Evolutionary conservation across 2,113 vertebrate genomes (phyloP), one percentile per base, ranked within the genome.

Genomic region (Pongo pygmaeus): DNA sequence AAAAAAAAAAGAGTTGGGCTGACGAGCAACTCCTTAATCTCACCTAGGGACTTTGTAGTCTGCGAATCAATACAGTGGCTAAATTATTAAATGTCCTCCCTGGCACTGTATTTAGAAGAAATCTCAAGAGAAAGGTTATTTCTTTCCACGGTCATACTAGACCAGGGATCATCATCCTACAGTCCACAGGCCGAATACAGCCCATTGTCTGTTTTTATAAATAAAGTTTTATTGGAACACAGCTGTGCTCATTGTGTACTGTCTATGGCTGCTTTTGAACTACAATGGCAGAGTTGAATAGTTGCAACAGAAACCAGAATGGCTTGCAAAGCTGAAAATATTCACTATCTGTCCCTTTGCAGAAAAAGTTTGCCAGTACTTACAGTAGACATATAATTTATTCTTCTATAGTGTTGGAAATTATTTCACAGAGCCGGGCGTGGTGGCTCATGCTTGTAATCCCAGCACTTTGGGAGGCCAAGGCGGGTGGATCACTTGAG

Each of bases 221-320:
- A n/a, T 43, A 78, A 91, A 83, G 9, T 35, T 91, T 78, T 94
- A 81, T 77, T 89, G 52, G 32, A 96, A 75, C 30, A 94, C 59
- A 77, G 30, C n/a, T n/a, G 30, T 35, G 30, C 13, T 89, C 59
- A 17, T 67, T 92, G 4, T 46, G 43, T 46, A n/a, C 40, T 35
- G 4, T 35, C 35, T 67, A 5, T 27, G 61, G 18, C 27, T 92
- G 78, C 43, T 59, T 91, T 93, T 92, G 32, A 79, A 64, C 35
- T 64, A 23, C 8, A 86, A 59, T 4, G 18, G 59, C 50, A 93
- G 32, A 88, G 57, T 0, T 81, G 80, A 86, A 20, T 25, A 61
- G 40, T 35, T 83, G n/a, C 14, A 12, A 22, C 17, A 90, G 69
- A 38, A 25, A 80, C n/a, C 10, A 38, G 27, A 9, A 25, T 11